Percentiles rank a stretch among this genome's conserved stretches.
These are phyloP conservation scores for Rhagoletis pomonella DNA, from an alignment of 1,140 invertebrate genomes.

Conservation along the genomic window DNA sequence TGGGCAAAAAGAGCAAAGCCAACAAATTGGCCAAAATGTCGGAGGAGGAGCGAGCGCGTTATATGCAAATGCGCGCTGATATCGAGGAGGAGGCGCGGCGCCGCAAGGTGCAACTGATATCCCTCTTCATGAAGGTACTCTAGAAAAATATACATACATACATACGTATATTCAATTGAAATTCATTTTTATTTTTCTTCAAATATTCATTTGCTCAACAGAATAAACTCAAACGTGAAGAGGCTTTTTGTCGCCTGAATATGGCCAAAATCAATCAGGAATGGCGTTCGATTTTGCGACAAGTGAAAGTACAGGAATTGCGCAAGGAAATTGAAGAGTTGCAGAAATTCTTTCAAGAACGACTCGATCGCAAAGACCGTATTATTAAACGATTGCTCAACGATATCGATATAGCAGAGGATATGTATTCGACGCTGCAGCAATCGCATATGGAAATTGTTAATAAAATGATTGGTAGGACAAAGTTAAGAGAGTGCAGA, in stretches of 20 bases:
- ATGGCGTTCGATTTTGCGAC: slow-evolving; percentile 84
- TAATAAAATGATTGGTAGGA: slow-evolving; percentile 77
- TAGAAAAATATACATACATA: neutral
- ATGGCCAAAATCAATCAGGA: slow-evolving; percentile 88
- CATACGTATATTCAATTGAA: neutral
- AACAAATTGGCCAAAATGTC: slow-evolving; percentile 87
- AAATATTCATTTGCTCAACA: slow-evolving; percentile 65
- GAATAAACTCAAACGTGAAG: slow-evolving; percentile 88
- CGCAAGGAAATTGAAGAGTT: slow-evolving; percentile 79
- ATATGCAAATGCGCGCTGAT: slow-evolving; percentile 86
- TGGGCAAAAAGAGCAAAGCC: slow-evolving; percentile 82
- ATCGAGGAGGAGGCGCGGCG: slow-evolving; percentile 84
- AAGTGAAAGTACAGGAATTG: slow-evolving; percentile 84
- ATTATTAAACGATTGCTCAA: slow-evolving; percentile 79
- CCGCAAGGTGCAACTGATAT: slow-evolving; percentile 85
- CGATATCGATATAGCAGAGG: slow-evolving; percentile 81
- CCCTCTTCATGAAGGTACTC: slow-evolving; percentile 83
- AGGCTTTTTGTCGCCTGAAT: slow-evolving; percentile 84
- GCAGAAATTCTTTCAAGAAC: slow-evolving; percentile 68
- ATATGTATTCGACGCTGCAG: slow-evolving; percentile 78
- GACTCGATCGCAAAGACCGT: slow-evolving; percentile 79
- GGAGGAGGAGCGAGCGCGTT: slow-evolving; percentile 85
- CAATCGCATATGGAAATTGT: slow-evolving; percentile 82
- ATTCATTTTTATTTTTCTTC: neutral
- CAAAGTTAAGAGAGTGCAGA: neutral